These are phyloP conservation scores for Tiliacea aurago DNA, from an alignment of 2,888 invertebrate genomes.

Conservation along the genomic window DNA sequence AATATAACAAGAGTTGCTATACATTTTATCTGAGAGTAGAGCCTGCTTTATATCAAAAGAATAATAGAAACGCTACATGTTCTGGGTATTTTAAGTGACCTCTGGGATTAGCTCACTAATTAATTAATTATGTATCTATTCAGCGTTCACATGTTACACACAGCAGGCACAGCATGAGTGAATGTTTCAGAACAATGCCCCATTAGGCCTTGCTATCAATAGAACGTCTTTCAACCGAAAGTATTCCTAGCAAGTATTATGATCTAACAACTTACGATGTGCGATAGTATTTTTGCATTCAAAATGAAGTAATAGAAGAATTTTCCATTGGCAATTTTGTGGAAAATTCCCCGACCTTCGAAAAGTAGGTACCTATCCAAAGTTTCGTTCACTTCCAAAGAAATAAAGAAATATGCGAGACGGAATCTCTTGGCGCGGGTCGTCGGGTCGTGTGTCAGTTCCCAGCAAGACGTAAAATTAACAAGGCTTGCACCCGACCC, in stretches of 20 bases:
- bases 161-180: neutral
- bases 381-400: conserved; percentile 40
- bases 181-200: neutral
- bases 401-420: conserved; percentile 43
- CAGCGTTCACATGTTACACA: neutral
- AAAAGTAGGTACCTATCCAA: conserved; percentile 7
- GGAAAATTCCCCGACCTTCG: neutral
- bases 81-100: neutral
- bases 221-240: neutral
- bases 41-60: conserved; percentile 29
- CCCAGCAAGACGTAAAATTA: conserved; percentile 71
- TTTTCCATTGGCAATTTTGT: neutral
- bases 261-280: neutral
- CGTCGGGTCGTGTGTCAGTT: conserved; percentile 57
- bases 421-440: conserved; percentile 55
- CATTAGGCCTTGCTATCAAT: neutral
- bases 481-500: conserved; percentile 72
- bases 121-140: neutral
- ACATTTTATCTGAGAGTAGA: conserved; percentile 10
- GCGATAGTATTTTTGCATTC: neutral
- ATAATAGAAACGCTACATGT: conserved; percentile 4
- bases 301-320: conserved; percentile 4
- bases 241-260: neutral
- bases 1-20: conserved; percentile 27
- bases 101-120: conserved; percentile 1